A percentile compares a stretch with the other conserved stretches of the same genome.
Evolutionary conservation across 1,140 invertebrate species (phyloP).

Genomic region (Dreissena polymorpha): DNA sequence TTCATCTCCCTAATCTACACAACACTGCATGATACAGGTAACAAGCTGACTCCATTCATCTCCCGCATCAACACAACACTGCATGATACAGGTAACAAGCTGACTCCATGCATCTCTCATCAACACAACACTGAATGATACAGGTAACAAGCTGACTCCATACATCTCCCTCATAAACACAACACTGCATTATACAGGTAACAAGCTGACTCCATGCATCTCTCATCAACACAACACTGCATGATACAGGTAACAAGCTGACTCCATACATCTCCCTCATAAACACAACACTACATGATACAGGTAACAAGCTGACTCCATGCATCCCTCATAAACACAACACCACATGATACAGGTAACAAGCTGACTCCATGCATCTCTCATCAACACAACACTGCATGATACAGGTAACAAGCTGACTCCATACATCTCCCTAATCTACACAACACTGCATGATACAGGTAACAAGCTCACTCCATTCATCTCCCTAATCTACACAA

Average conservation of each 20-base stretch:
- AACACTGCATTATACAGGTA: conserved; percentile 72
- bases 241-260: conserved; percentile 70
- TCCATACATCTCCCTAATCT: conserved; percentile 69
- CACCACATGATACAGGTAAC: conserved; percentile 71
- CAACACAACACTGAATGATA: conserved; percentile 70
- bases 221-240: conserved; percentile 71
- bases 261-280: conserved; percentile 69
- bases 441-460: conserved; percentile 71
- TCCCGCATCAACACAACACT: conserved; percentile 70
- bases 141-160: conserved; percentile 69
- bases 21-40: conserved; percentile 72
- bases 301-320: conserved; percentile 69
- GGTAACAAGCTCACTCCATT: conserved; percentile 69
- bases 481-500: conserved; percentile 69
- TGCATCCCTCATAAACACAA: conserved; percentile 70
- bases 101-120: conserved; percentile 70
- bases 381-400: conserved; percentile 71
- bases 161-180: conserved; percentile 71
- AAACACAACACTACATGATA: conserved; percentile 71
- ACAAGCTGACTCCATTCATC: conserved; percentile 67
- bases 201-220: conserved; percentile 67
- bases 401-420: conserved; percentile 70
- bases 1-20: conserved; percentile 70
- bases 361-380: conserved; percentile 69
- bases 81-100: conserved; percentile 70